A percentile compares a stretch with the other conserved stretches of the same genome.
Conservation (phyloP, 1,140 invertebrate genomes). For the Drosophila mayri region DNA sequence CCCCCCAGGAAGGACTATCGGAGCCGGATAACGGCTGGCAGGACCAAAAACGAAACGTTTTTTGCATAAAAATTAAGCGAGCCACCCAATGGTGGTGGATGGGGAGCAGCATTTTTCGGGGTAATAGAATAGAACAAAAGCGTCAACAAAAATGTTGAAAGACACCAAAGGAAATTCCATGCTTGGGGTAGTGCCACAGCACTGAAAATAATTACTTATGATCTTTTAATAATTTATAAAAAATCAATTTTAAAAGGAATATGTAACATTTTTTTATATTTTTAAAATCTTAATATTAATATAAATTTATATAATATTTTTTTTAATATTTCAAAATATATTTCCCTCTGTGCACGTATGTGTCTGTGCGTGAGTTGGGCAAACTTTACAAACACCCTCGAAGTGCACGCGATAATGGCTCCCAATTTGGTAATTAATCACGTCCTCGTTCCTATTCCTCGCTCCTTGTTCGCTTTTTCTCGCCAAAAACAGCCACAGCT, state of each 20-base stretch:
- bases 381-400: slow-evolving; percentile 73
- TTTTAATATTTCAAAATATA: background rate
- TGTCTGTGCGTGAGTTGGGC: slow-evolving; percentile 55
- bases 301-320: background rate
- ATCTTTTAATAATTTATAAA: background rate
- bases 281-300: background rate
- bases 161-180: slow-evolving; percentile 50
- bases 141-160: slow-evolving; percentile 63
- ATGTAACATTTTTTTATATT: background rate
- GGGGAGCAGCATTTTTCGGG: slow-evolving; percentile 6
- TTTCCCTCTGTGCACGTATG: slow-evolving; percentile 1
- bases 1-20: slow-evolving; percentile 31
- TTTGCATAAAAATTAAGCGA: slow-evolving; percentile 72
- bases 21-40: slow-evolving; percentile 18
- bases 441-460: slow-evolving; percentile 62
- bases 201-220: background rate
- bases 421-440: slow-evolving; percentile 79
- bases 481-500: slow-evolving; percentile 31
- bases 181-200: background rate
- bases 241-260: background rate
- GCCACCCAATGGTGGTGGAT: slow-evolving; percentile 17
- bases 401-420: slow-evolving; percentile 77
- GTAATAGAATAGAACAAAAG: slow-evolving; percentile 75
- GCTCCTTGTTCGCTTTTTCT: slow-evolving; percentile 5
- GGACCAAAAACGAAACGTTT: slow-evolving; percentile 54